Evolutionary conservation across 2,113 vertebrate species (phyloP).

Genomic region (Nycticorax nycticorax): DNA sequence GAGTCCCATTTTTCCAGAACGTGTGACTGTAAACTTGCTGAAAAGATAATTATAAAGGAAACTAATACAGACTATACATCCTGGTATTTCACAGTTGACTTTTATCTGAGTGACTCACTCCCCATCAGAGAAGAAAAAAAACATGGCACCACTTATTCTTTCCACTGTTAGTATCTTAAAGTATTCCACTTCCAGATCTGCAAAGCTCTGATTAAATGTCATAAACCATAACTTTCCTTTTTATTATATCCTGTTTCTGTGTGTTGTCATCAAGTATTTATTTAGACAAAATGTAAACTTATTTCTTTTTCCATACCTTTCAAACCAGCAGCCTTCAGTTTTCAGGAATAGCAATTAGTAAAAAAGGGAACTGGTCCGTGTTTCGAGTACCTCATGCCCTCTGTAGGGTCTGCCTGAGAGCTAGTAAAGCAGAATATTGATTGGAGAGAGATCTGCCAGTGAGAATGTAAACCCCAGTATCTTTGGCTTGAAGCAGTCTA

Average conservation of each 20-base stretch:
- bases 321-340: neutral
- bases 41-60: neutral
- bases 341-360: neutral
- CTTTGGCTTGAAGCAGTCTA: neutral
- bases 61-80: neutral
- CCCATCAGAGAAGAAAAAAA: neutral
- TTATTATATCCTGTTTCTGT: neutral
- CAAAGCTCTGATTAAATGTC: neutral
- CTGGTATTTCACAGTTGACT: neutral
- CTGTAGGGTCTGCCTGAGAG: neutral
- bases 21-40: neutral
- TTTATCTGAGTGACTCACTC: neutral
- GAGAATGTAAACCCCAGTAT: neutral
- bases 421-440: neutral
- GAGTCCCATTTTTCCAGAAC: neutral
- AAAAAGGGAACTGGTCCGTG: neutral
- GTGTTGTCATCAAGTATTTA: neutral
- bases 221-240: neutral
- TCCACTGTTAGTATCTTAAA: neutral
- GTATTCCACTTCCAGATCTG: neutral
- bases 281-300: neutral
- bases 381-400: neutral
- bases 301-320: neutral
- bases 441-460: neutral
- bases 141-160: neutral